Evolutionary conservation across 2,113 vertebrate genomes (phyloP), one percentile per base, ranked within the genome.

Genomic region (Gobiocypris rarus): DNA sequence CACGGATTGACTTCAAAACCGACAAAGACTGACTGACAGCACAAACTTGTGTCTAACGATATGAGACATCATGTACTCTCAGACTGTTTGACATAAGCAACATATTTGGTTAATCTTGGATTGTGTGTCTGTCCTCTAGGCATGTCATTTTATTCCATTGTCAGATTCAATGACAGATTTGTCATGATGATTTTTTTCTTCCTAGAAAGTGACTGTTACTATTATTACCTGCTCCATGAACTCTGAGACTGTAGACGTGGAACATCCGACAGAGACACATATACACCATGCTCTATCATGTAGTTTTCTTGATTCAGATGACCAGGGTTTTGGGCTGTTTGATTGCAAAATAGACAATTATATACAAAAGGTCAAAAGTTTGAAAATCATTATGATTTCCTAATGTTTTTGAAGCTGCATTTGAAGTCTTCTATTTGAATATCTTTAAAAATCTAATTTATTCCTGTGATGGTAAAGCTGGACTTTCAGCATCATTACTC

Each of bases 201-300:
- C 34, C 31, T 41, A 79, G 61, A 80, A 80, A 80, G 75, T 4
- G 52, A 24, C n/a, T 24, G 34, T 48, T 50, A 9, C n/a, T 22
- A 63, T 48, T 61, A 41, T 79, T 79, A n/a, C 24, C 15, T 52
- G n/a, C 14, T 52, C 45, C 52, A 14, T 75, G 76, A 45, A 45
- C 69, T 14, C 10, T 43, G 38, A 43, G 69, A 71, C 58, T 61
- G 24, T 61, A n/a, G 58, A 59, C 4, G n/a, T 59, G 24, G 24
- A 61, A 24, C 84, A 22, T 54, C 52, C 22, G 52, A 71, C 83
- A 75, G 86, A 87, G 89, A 86, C 88, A 90, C 82, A 83, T 38
- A 54, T 6, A 54, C 50, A 52, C 9, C n/a, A 24, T 11, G 58
- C n/a, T 59, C 56, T 24, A 10, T 59, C n/a, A 24, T 59, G 22